Conservation (phyloP, 2,797 vertebrate genomes). For the Vespertilio murinus region DNA sequence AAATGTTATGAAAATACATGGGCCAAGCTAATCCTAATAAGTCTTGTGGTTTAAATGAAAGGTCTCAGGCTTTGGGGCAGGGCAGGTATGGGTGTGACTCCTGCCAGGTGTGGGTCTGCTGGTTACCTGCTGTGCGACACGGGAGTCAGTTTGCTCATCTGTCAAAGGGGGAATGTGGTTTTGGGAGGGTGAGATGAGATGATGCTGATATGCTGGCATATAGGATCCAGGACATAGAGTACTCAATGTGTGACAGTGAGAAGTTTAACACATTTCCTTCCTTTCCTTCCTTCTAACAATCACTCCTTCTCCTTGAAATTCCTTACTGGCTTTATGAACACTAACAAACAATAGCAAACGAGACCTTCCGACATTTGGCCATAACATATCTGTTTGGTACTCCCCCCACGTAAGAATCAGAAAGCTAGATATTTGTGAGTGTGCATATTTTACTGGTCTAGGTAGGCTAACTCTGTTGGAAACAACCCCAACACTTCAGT, state of each 20-base stretch:
- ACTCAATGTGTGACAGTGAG: background rate
- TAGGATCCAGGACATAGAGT: accelerated
- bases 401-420: background rate
- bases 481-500: background rate
- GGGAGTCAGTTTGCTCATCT: background rate
- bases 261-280: background rate
- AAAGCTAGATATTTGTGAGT: background rate
- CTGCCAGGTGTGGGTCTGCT: background rate
- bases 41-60: background rate
- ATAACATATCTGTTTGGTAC: background rate
- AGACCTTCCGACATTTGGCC: background rate
- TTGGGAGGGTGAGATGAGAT: background rate
- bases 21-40: background rate
- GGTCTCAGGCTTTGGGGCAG: background rate
- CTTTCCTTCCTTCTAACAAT: background rate
- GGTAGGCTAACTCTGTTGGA: background rate
- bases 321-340: background rate
- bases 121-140: accelerated
- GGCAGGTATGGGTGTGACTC: background rate
- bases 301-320: background rate
- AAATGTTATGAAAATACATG: background rate
- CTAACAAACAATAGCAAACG: background rate
- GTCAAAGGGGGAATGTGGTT: background rate
- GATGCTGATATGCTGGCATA: no score
- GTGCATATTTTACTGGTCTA: background rate